Base-by-base conservation (phyloP, 1,140 invertebrate genomes). In the Littorina saxatilis region DNA sequence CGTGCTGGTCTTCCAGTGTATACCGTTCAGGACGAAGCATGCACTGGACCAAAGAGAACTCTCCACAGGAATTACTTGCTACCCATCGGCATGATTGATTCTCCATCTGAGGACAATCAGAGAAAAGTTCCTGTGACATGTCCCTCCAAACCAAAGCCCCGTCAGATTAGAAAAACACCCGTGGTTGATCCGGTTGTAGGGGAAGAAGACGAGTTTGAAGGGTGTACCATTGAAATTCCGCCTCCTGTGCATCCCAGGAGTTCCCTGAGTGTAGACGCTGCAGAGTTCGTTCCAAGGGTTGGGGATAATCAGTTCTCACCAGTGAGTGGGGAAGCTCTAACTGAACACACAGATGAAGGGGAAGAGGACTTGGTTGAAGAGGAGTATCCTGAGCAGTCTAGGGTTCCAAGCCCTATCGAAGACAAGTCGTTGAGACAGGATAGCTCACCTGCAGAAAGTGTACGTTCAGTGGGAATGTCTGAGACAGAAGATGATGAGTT, bases 1-100 rank as follows among this genome's bases (percentile, higher is more conserved):
- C 29, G 15, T 9, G 32, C 9, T 5, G 68, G 68, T 32, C 35
- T 72, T 9, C 39, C 68, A 39, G 68, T 72, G 35, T 72, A 72
- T 40, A 72, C 32, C 1, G 68, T 72, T 17, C 68, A 72, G 35
- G 35, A 35, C 35, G 68, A 72, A 72, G 35, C 27, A 20, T 15
- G 68, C 9, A 72, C 29, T 9, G 68, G 68, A 17, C 68, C 68
- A 9, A 72, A 40, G 35, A 23, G 68, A 17, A 72, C 68, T 20
- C 68, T 72, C 20, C 68, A 72, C 35, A 39, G 39, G 32, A 72
- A 72, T 72, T 35, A 35, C 15, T 32, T 72, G 13, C n/a, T 72
- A 15, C 68, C 32, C 68, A 39, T 72, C 37, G 68, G 68, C 39
- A 40, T 39, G 68, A 20, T 40, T 35, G 68, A 72, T 32, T 17